A percentile compares a stretch with the other conserved stretches of the same genome.
phyloP scores from a whole-genome alignment of 2,888 invertebrate species.

The Endotricha flammealis region DNA sequence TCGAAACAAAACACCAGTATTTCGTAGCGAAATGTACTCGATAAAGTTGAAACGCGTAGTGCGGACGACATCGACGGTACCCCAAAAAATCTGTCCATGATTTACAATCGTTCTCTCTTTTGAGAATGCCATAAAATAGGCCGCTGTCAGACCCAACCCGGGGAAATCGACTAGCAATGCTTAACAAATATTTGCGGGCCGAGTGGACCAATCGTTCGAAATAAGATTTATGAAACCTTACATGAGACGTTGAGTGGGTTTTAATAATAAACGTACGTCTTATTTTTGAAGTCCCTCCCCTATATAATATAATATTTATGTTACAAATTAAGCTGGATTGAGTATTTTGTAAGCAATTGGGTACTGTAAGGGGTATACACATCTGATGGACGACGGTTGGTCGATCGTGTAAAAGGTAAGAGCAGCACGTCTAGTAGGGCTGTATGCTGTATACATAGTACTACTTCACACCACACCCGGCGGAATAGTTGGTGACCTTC shows the following conservation, averaged over 20 bases:
- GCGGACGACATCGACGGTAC: conserved; percentile 23
- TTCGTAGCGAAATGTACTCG: neutral
- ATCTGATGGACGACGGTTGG: too few species aligned
- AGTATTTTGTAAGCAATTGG: too few species aligned
- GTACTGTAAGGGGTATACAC: too few species aligned
- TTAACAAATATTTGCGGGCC: conserved; percentile 52
- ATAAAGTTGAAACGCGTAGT: conserved; percentile 29
- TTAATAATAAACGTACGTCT: conserved; percentile 6
- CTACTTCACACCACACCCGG: too few species aligned
- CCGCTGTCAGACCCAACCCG: conserved; percentile 59
- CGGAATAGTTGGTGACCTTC: too few species aligned
- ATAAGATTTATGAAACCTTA: conserved; percentile 27
- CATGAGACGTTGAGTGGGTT: conserved; percentile 8
- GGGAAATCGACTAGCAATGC: conserved; percentile 54
- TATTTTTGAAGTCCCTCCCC: neutral
- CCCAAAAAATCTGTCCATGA: conserved; percentile 57
- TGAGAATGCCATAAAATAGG: conserved; percentile 63
- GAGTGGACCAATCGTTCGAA: conserved; percentile 23
- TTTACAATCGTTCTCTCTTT: conserved; percentile 53
- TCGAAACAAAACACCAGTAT: conserved; percentile 1
- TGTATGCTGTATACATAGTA: too few species aligned
- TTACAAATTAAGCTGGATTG: too few species aligned
- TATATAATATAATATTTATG: too few species aligned
- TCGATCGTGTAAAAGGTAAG: too few species aligned
- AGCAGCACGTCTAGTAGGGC: too few species aligned